Conservation (phyloP, 2,113 vertebrate species). For the Silurus asotus region DNA sequence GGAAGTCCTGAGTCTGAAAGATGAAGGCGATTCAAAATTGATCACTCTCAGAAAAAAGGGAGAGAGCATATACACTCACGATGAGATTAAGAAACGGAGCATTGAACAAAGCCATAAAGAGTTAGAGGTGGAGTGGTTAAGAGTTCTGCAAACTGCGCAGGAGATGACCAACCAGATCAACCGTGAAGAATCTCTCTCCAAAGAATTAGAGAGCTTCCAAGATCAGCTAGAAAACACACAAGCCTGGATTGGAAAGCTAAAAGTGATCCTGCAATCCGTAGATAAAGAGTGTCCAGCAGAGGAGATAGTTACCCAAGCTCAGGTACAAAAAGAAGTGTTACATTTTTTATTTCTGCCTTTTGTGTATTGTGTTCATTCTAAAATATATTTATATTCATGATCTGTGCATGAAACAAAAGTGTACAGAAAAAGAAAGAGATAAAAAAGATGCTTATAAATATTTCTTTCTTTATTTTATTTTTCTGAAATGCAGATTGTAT, state of each 20-base stretch:
- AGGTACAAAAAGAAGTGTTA: constrained; percentile 57
- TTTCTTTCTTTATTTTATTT: not conserved
- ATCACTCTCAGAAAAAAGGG: constrained; percentile 47
- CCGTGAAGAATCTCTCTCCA: constrained; percentile 53
- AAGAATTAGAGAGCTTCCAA: constrained; percentile 56
- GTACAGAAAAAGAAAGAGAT: not conserved
- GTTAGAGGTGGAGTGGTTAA: constrained; percentile 68
- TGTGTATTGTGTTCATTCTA: not conserved
- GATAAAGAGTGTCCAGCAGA: constrained; percentile 34
- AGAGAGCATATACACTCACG: constrained; percentile 60
- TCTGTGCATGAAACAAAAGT: not conserved
- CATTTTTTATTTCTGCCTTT: not conserved
- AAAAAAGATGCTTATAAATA: not conserved
- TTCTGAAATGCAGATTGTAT: constrained; percentile 53
- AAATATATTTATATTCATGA: too few species aligned
- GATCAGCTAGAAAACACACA: constrained; percentile 41
- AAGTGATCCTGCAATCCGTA: constrained; percentile 51
- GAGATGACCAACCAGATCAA: constrained; percentile 46
- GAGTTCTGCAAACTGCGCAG: constrained; percentile 54
- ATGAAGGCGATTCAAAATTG: constrained; percentile 49
- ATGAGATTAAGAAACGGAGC: constrained; percentile 46
- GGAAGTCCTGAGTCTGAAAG: constrained; percentile 45
- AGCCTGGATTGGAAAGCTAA: constrained; percentile 58
- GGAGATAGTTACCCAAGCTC: constrained; percentile 57
- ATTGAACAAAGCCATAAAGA: constrained; percentile 59